These are phyloP conservation scores for Astropecten irregularis DNA, from an alignment of 53 echinoderm and acorn worm species.

Conservation along the genomic window DNA sequence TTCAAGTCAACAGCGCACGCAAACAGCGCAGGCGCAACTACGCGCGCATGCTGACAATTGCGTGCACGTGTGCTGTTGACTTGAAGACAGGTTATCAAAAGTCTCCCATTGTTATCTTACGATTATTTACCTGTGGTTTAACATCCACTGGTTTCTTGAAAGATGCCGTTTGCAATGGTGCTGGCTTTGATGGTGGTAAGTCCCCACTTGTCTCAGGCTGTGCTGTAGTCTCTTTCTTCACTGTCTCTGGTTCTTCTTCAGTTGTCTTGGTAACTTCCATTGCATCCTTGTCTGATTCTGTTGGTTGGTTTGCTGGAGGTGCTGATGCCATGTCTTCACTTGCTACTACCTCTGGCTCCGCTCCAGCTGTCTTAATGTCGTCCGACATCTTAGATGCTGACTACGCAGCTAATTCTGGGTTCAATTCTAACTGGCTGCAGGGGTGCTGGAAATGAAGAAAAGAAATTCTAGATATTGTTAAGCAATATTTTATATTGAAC, in stretches of 20 bases:
- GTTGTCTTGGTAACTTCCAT: neutral
- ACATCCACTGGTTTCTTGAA: conserved; percentile 39
- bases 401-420: neutral
- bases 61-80: no score
- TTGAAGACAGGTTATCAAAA: no score
- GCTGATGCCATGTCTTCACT: no score
- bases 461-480: no score
- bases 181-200: conserved; percentile 10
- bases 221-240: neutral
- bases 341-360: no score
- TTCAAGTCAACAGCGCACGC: no score
- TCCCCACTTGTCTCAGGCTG: neutral
- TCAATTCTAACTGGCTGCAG: neutral
- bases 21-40: no score
- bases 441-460: neutral
- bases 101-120: no score
- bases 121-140: conserved; percentile 30
- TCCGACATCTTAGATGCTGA: conserved; percentile 26
- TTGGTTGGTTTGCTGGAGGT: no score
- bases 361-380: conserved; percentile 24
- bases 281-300: no score
- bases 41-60: no score
- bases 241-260: conserved; percentile 11
- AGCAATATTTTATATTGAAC: no score
- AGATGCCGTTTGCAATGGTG: neutral